Evolutionary conservation across 2,113 vertebrate species (phyloP), one percentile per base, ranked within the genome.

Genomic region (Maylandia zebra): DNA sequence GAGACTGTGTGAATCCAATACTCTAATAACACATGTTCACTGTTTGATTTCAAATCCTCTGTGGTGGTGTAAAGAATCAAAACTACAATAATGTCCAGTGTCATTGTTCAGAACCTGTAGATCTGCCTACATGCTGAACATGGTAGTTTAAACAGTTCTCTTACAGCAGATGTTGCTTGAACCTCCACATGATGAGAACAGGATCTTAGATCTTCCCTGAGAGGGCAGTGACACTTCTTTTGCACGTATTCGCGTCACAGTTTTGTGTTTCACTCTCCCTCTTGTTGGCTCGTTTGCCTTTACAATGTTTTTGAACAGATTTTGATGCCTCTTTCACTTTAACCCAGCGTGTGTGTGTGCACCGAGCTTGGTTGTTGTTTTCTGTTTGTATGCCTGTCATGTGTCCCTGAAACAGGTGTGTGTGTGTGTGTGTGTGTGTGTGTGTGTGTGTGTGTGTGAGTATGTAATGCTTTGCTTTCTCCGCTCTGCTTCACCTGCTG

Each of bases 401-500:
- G 69, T 84, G 36, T 86, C 30, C 38, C 69, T 61, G 38, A 81
- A 27, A 81, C 83, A 66, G 19, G 41, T 55, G 64, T 83, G 81
- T 81, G 43, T 69, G 55, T 14, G 24, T 32, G 82, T 32, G 81
- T n/a, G n/a, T n/a, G n/a, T 30, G 32, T 36, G 34, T 36, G 41
- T 55, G 64, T 83, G 81, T 81, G 43, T 69, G 55, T 30, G 32
- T 36, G 34, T 36, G 34, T 36, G 34, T 41, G 78, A 27, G 61
- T 81, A 79, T 90, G 90, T 94, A 92, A 95, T 34, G 91, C 92
- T 96, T 91, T 95, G 93, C 95, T 95, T 91, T 95, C 87, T 96
- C 91, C 92, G 88, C 94, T 95, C 84, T 95, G 94, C 94, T 89
- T 93, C 90, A 93, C 95, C 93, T 94, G 95, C 86, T 92, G 91